Base-by-base conservation (phyloP, 2,797 vertebrate genomes). In the Decapterus maruadsi region DNA sequence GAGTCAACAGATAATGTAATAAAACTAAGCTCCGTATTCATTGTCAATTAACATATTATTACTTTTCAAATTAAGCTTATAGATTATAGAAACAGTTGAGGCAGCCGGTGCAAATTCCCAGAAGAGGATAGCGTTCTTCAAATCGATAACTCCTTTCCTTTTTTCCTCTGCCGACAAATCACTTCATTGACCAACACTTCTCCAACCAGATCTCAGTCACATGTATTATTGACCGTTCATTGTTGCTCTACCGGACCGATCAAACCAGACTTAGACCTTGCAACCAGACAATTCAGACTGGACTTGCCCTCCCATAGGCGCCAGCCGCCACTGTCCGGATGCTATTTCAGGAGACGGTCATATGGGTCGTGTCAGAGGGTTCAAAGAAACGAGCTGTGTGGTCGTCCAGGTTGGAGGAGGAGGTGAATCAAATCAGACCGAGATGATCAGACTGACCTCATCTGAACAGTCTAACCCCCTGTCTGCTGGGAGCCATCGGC, bases 31-130 rank as follows among this genome's bases (percentile, higher is more conserved):
- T 38, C 5, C 6, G n/a, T 0, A 17, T 54, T 48, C 31, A 66
- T 17, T 55, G 40, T 34, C 63, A 78, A 16, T 57, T 62, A 62
- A 31, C 9, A 55, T 55, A 10, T 31, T 16, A 46, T n/a, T 48
- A 40, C 60, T 68, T 53, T 75, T 61, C 42, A 29, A 29, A 40
- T 63, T 64, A 63, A 46, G 1, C 16, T 38, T 63, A 56, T 55
- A 14, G 29, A 46, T 38, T 19, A 4, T n/a, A 26, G 12, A 43
- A 19, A 31, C 2, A 6, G 29, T 34, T 72, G 11, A 20, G 34
- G 26, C 45, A 13, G 29, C 31, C 42, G 56, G 36, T 57, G 29
- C 34, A 2, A 53, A 9, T 36, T 36, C 45, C 29, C 6, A 13
- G 43, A 31, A 16, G 9, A 19, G 6, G 26, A 22, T 19, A 16